Evolutionary conservation across 2,113 vertebrate species (phyloP).

Genomic region (Hydrochoerus hydrochaeris): DNA sequence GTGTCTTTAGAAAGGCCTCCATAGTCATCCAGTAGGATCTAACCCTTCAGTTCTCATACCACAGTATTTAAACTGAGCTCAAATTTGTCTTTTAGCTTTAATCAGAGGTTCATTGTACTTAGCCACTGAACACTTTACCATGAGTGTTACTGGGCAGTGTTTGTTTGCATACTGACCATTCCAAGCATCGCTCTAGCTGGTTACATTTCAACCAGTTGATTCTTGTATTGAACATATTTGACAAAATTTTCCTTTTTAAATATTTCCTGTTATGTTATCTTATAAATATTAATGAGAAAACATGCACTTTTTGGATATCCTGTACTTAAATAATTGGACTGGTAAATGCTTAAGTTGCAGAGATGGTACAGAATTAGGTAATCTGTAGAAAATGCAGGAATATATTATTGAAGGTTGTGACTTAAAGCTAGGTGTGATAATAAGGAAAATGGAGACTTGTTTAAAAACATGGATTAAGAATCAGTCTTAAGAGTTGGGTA

Average conservation of each 20-base stretch:
- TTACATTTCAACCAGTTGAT: neutral
- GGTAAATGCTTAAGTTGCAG: neutral
- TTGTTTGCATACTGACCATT: neutral
- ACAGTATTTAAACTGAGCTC: neutral
- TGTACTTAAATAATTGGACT: neutral
- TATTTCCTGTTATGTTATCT: neutral
- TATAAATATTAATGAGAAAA: neutral
- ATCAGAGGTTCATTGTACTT: neutral
- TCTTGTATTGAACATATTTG: neutral
- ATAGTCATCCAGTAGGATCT: neutral
- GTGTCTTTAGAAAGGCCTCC: neutral
- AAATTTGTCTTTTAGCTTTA: neutral
- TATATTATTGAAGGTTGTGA: neutral
- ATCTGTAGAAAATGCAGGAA: neutral
- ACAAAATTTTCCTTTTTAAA: neutral
- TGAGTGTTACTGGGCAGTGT: neutral
- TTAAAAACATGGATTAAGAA: slow-evolving; percentile 36
- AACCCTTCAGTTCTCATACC: neutral
- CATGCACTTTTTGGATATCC: neutral
- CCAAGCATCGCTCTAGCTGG: neutral
- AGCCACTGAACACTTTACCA: neutral
- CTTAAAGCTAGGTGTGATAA: neutral
- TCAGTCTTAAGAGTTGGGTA: neutral
- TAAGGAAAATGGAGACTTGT: neutral
- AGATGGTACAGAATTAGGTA: neutral